Evolutionary conservation across 2,113 vertebrate genomes (phyloP).

Genomic region (Saccopteryx bilineata): DNA sequence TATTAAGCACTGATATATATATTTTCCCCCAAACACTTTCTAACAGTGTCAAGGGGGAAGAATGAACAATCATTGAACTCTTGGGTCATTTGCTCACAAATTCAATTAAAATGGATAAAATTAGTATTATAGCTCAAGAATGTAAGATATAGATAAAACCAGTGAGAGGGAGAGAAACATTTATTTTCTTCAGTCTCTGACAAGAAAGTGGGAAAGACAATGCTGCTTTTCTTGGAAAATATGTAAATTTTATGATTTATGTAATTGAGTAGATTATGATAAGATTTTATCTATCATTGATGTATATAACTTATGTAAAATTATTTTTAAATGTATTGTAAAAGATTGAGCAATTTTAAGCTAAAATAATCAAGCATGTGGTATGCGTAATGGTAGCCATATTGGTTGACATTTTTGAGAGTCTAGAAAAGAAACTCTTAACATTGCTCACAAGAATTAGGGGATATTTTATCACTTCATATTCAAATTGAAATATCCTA

Average conservation of each 20-base stretch:
- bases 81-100: not conserved
- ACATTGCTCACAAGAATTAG: too few species aligned
- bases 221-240: not conserved
- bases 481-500: too few species aligned
- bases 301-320: slow-evolving; percentile 42
- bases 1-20: not conserved
- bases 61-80: slow-evolving; percentile 5
- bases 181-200: slow-evolving; percentile 61
- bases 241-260: slow-evolving; percentile 30
- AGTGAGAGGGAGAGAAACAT: not conserved
- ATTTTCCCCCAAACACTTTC: slow-evolving; percentile 13
- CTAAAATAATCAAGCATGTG: not conserved
- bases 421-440: slow-evolving; percentile 16
- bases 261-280: slow-evolving; percentile 9
- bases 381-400: not conserved
- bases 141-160: not conserved
- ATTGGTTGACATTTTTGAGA: not conserved
- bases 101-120: slow-evolving; percentile 15
- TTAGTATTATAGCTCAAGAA: not conserved
- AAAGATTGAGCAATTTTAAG: not conserved
- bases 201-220: slow-evolving; percentile 13
- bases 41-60: not conserved
- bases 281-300: not conserved
- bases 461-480: too few species aligned
- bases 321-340: slow-evolving; percentile 26